Percentiles rank a stretch among this genome's conserved stretches.
Conservation (phyloP, 2,797 vertebrate species). For the Channa striata region DNA sequence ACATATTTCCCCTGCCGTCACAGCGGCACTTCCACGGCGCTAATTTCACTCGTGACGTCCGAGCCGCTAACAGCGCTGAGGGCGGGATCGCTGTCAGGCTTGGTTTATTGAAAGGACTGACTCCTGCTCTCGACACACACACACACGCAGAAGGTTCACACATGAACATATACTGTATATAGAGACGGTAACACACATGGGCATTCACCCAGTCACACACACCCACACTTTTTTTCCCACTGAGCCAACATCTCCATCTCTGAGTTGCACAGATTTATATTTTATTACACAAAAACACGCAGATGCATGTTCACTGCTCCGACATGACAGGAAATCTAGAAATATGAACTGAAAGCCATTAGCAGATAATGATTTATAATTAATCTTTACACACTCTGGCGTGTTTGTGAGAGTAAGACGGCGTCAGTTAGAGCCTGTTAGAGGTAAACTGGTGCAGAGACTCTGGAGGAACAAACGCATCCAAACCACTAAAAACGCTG, state of each 20-base stretch:
- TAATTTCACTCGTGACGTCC: slow-evolving; percentile 65
- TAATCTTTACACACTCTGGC: slow-evolving; percentile 18
- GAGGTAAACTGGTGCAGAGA: slow-evolving; percentile 7
- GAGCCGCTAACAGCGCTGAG: slow-evolving; percentile 34
- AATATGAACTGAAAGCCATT: slow-evolving; percentile 35
- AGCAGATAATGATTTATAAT: slow-evolving; percentile 37
- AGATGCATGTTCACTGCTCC: slow-evolving; percentile 7
- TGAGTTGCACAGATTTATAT: background rate
- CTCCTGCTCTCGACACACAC: background rate
- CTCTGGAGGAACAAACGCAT: slow-evolving; percentile 7
- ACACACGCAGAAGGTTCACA: slow-evolving; percentile 4
- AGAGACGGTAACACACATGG: background rate
- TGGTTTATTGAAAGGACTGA: slow-evolving; percentile 40
- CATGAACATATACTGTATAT: background rate
- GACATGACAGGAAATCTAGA: slow-evolving; percentile 26
- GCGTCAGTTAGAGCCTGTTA: background rate
- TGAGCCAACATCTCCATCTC: background rate
- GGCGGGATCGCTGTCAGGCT: slow-evolving; percentile 46
- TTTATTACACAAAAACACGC: background rate
- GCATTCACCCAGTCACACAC: background rate
- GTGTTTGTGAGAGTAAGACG: background rate
- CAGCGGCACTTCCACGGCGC: slow-evolving; percentile 38
- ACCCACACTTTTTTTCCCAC: background rate
- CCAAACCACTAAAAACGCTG: background rate
- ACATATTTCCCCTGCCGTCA: slow-evolving; percentile 55